phyloP scores from a whole-genome alignment of 30 jellyfish, hydroid and myxozoan species.

The Cassiopea xamachana region DNA sequence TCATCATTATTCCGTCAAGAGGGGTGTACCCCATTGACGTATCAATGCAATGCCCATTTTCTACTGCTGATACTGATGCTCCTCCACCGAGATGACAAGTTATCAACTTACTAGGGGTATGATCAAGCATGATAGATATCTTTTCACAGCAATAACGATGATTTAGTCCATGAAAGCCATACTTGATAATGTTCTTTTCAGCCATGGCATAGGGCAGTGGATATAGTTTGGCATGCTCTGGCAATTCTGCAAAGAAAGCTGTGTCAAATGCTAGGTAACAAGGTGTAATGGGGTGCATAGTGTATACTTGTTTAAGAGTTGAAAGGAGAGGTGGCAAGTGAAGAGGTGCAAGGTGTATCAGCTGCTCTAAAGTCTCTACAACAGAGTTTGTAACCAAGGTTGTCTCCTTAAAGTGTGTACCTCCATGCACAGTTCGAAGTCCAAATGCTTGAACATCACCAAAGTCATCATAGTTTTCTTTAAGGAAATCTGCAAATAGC shows the following conservation, averaged over 20 bases:
- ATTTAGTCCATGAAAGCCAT: slow-evolving; percentile 89
- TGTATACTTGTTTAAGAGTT: slow-evolving; percentile 59
- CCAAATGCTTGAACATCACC: slow-evolving; percentile 76
- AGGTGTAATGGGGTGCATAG: slow-evolving; percentile 45
- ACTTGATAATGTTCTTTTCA: slow-evolving; percentile 62
- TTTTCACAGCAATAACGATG: slow-evolving; percentile 76
- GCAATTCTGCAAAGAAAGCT: slow-evolving; percentile 68
- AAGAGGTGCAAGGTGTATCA: slow-evolving; percentile 81
- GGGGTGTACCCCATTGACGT: slow-evolving; percentile 92
- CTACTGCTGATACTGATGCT: slow-evolving; percentile 73
- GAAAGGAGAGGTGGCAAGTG: slow-evolving; percentile 77
- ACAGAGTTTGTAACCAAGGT: slow-evolving; percentile 53
- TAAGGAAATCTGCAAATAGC: slow-evolving; percentile 41
- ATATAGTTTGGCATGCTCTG: slow-evolving; percentile 72
- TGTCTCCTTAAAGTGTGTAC: slow-evolving; percentile 66
- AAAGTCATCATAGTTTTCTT: slow-evolving; percentile 21
- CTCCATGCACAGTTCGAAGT: slow-evolving; percentile 90
- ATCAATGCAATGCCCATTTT: slow-evolving; percentile 76
- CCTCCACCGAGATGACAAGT: slow-evolving; percentile 95
- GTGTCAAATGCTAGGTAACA: slow-evolving; percentile 88
- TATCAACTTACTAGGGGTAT: slow-evolving; percentile 48
- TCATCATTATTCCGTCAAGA: slow-evolving; percentile 87
- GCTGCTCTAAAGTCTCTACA: slow-evolving; percentile 46
- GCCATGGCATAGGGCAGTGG: slow-evolving; percentile 68
- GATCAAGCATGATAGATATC: slow-evolving; percentile 39